These are phyloP conservation scores for Blastomussa wellsi DNA, from an alignment of 92 coral and sea anemone species.

Conservation along the genomic window DNA sequence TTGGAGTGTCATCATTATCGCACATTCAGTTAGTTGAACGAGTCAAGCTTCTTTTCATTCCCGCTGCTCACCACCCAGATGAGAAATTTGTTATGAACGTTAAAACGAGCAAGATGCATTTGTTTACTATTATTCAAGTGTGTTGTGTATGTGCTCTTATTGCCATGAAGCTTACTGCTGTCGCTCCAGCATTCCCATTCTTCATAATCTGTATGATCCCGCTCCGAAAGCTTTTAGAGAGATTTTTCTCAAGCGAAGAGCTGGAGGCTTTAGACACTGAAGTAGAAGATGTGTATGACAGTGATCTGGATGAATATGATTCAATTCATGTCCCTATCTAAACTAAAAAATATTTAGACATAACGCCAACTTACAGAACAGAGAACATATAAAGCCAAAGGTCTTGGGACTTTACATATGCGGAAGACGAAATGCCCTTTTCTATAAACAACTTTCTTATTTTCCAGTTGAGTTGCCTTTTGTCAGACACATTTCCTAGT, in stretches of 20 bases:
- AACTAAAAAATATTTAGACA: background rate
- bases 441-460: background rate
- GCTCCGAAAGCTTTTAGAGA: slow-evolving; percentile 76
- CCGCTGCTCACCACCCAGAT: slow-evolving; percentile 91
- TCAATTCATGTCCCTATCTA: slow-evolving; percentile 87
- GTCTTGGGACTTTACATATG: background rate
- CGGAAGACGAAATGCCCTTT: background rate
- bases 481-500: background rate
- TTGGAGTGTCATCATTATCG: slow-evolving; percentile 89
- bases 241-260: slow-evolving; percentile 76
- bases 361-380: background rate
- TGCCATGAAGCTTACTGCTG: slow-evolving; percentile 72
- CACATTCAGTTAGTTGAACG: slow-evolving; percentile 93
- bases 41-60: slow-evolving; percentile 74
- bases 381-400: background rate
- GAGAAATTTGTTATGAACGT: slow-evolving; percentile 79
- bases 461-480: background rate
- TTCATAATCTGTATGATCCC: slow-evolving; percentile 91
- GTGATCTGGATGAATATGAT: slow-evolving; percentile 94
- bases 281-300: slow-evolving; percentile 87
- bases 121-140: slow-evolving; percentile 86
- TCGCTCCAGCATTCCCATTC: slow-evolving; percentile 86
- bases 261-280: slow-evolving; percentile 91
- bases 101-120: slow-evolving; percentile 86
- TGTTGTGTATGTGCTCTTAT: slow-evolving; percentile 72